Evolutionary conservation across 2,113 vertebrate genomes (phyloP), one percentile per base, ranked within the genome.

Genomic region (Phylloscopus whistleri): DNA sequence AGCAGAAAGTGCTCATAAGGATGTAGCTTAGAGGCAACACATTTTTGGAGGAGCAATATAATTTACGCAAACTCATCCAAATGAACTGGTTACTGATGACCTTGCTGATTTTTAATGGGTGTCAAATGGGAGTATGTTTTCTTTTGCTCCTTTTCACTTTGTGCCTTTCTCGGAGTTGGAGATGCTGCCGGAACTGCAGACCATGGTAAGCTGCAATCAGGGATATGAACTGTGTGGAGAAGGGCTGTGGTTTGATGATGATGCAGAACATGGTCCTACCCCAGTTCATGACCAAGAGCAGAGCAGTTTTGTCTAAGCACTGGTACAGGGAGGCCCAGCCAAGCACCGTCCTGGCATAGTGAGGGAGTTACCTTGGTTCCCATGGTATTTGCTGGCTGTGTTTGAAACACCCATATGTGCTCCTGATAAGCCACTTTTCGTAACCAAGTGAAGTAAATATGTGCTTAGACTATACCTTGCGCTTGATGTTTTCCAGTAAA

Each of bases 401-500:
- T 72, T 35, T 76, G 30, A 62, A 75, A 79, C 17, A 21, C 20
- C 48, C 39, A 68, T 14, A 37, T 1, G 1, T 3, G 35, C n/a
- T 86, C 68, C 30, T 41, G 30, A 84, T 59, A 70, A 72, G 22
- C 33, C 43, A n/a, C 31, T 55, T 86, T 30, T 28, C 1, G 0
- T 17, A 52, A 78, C 18, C 51, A 48, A 73, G 44, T 10, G 22
- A 86, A 81, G 44, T 8, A 63, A 93, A 48, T 7, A 60, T 10
- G 28, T 16, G 63, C 48, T 56, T 11, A 18, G 5, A 76, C 48
- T 39, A 8, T 97, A 98, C 98, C 97, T 98, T 98, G 41, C 97
- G 96, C 72, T 98, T 98, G 92, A 98, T 98, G 78, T 97, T 96
- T 44, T 95, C 97, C 89, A 98, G 83, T 44, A 98, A 87, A 44